Base-by-base conservation (phyloP, 2,113 vertebrate species). In the Pollachius pollachius region DNA sequence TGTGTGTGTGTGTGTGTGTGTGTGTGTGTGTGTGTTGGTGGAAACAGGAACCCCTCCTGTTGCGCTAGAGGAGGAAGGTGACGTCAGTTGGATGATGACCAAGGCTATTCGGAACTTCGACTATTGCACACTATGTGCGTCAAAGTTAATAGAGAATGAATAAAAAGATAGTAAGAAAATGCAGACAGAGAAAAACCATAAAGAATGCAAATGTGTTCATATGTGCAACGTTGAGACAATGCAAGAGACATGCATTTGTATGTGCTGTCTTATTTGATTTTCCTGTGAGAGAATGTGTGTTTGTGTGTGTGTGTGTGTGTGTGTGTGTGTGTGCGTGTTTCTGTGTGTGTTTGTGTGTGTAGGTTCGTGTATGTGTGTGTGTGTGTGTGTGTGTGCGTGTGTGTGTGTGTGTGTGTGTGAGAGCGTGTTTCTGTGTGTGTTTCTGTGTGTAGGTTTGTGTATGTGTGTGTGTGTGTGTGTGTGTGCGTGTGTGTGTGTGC, bases 51-150 rank as follows among this genome's bases (percentile, higher is more conserved):
- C 94, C 92, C 94, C 95, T 94, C 94, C 93, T 48, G 41, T 48
- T 48, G 41, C 86, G 92, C 90, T 92, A 90, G 88, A 94, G 95
- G 94, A 94, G 95, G 92, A 89, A 75, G 84, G 66, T 92, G 93
- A 91, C 89, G 94, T 92, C 92, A 93, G 85, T 88, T 85, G 88
- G 88, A 88, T 76, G 41, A 52, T 48, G 41, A 48, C 74, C 71
- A 70, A 67, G 60, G 73, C 6, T 34, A 34, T 7, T 80, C 71
- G 0, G 54, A 79, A 81, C 41, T 88, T 93, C 82, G 85, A 86
- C 54, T 82, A 81, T 88, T 81, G 73, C 84, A 60, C 9, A 60
- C 41, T 48, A 9, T 13, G 41, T 48, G 41, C 41, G 41, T 48
- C 9, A 13, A 48, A 48, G 12, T 48, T 9, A 48, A 9, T 48